A percentile compares a stretch with the other conserved stretches of the same genome.
Evolutionary conservation across 2,113 vertebrate species (phyloP).

Genomic region (Pitta sordida): DNA sequence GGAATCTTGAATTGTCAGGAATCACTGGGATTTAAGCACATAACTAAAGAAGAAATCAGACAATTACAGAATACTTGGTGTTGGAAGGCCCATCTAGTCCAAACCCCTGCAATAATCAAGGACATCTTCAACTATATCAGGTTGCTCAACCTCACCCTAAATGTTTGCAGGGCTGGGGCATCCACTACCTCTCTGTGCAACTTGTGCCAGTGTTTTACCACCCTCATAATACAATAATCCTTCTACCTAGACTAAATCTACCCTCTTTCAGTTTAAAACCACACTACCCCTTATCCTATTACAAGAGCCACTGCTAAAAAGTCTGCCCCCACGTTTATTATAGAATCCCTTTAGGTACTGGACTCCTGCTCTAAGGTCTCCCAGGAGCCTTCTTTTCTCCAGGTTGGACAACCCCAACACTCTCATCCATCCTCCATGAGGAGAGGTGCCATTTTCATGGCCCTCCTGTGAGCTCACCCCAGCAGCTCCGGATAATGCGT

Average conservation of each 20-base stretch:
- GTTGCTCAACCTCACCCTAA: background rate
- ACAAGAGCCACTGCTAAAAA: background rate
- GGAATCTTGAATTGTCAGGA: background rate
- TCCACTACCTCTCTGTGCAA: background rate
- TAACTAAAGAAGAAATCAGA: background rate
- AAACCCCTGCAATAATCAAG: background rate
- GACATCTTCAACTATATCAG: background rate
- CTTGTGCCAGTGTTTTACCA: background rate
- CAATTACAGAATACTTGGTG: background rate
- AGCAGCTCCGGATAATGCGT: background rate
- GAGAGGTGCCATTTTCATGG: background rate
- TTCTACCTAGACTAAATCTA: background rate
- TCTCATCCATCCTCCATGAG: background rate
- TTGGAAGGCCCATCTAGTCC: background rate
- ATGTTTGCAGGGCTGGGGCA: background rate
- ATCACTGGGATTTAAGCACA: background rate
- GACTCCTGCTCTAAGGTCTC: background rate
- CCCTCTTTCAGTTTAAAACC: background rate
- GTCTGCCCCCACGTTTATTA: background rate
- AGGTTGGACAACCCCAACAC: background rate
- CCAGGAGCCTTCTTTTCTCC: background rate
- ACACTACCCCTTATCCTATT: background rate
- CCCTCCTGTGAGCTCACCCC: background rate
- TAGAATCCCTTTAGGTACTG: background rate
- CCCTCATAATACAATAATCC: too few relatives aligned